Evolutionary conservation across 2,797 vertebrate genomes (phyloP).

Genomic region (Catharus ustulatus): DNA sequence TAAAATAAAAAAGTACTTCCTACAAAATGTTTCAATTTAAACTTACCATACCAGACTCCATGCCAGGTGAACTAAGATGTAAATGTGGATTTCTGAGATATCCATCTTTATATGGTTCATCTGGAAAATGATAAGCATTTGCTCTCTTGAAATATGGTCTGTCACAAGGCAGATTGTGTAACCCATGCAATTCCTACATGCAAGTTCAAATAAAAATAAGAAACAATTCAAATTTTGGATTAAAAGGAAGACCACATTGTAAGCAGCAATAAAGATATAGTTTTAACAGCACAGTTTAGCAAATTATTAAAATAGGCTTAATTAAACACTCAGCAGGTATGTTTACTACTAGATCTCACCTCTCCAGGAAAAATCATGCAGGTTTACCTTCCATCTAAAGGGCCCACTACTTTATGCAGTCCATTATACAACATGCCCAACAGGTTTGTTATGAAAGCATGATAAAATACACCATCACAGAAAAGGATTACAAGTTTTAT

Average conservation of each 20-base stretch:
- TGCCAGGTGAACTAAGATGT: constrained; percentile 81
- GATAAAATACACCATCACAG: not conserved
- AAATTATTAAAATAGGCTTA: not conserved
- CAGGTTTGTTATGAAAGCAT: not conserved
- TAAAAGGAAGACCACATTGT: not conserved
- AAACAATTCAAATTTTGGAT: not conserved
- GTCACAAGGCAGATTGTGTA: constrained; percentile 84
- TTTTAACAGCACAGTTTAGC: not conserved
- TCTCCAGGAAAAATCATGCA: not conserved
- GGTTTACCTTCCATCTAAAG: not conserved
- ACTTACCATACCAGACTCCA: constrained; percentile 85
- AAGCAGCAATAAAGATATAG: not conserved
- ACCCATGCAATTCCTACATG: constrained; percentile 86
- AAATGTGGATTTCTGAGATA: constrained; percentile 90
- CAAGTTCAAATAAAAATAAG: constrained; percentile 21
- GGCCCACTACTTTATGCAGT: not conserved
- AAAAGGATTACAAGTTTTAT: not conserved
- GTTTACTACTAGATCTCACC: not conserved
- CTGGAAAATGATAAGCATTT: constrained; percentile 90
- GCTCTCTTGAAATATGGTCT: constrained; percentile 89
- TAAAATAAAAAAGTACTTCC: not conserved
- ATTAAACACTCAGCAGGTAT: not conserved
- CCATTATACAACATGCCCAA: not conserved
- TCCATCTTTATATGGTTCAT: constrained; percentile 88
- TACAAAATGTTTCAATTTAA: not conserved